These are phyloP conservation scores for Bombus consobrinus DNA, from an alignment of 1,140 invertebrate species.

Conservation along the genomic window DNA sequence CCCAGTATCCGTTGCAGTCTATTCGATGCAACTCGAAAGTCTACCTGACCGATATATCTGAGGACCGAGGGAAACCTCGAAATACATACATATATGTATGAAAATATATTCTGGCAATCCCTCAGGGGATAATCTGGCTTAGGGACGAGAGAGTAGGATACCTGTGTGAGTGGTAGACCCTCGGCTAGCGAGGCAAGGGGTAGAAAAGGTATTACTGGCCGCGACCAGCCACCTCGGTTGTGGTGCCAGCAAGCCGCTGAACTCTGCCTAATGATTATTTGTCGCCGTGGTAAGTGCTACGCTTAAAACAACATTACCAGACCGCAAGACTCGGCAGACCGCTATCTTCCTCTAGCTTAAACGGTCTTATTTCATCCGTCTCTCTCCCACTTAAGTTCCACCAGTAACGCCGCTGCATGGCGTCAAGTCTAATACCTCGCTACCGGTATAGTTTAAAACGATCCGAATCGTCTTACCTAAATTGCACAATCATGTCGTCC, in stretches of 20 bases:
- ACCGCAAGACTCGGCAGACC: conserved; percentile 63
- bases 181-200: conserved; percentile 48
- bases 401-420: background rate
- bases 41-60: conserved; percentile 65
- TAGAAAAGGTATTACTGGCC: conserved; percentile 65
- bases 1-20: conserved; percentile 22
- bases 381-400: conserved; percentile 31
- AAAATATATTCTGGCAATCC: conserved; percentile 74
- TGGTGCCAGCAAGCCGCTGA: conserved; percentile 63
- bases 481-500: background rate
- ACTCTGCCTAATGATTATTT: conserved; percentile 75
- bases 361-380: conserved; percentile 38
- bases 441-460: conserved; percentile 32
- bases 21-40: conserved; percentile 42
- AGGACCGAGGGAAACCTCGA: conserved; percentile 32
- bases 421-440: conserved; percentile 23
- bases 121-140: conserved; percentile 74
- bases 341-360: conserved; percentile 56
- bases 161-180: conserved; percentile 45
- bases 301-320: conserved; percentile 74
- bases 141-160: conserved; percentile 63
- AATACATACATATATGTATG: conserved; percentile 65
- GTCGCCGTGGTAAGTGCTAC: conserved; percentile 71
- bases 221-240: conserved; percentile 55
- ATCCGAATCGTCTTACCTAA: conserved; percentile 35